Evolutionary conservation across 1,140 invertebrate genomes (phyloP), one percentile per base, ranked within the genome.

Genomic region (Aphis craccivora): DNA sequence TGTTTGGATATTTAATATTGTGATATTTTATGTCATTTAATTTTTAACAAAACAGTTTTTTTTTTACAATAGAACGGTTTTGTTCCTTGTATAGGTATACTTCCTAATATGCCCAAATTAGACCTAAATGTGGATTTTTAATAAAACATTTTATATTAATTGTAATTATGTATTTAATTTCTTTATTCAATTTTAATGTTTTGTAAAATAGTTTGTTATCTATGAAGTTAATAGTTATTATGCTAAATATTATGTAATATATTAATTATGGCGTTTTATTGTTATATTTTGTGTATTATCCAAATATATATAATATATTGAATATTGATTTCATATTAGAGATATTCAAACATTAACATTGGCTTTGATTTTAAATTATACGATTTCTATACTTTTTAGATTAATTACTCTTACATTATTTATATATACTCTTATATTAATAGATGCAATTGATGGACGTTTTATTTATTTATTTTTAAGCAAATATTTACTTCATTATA

Each of bases 91-190:
- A 87, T 89, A 89, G 1, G 1, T 53, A 88, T 53, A 51, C 20
- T 89, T 89, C 35, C 23, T 53, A 89, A 55, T 55, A 55, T 1
- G 6, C 22, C 51, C 23, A 53, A 89, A 55, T 89, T 35, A 55
- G 6, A 35, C 35, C 51, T 89, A 6, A 89, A 89, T 89, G 88
- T 89, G 35, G 51, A 55, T 55, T 55, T 55, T 55, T 40, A 37
- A 89, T 1, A 53, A 53, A 37, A 55, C 20, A 37, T 53, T 89
- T 51, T 53, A 53, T 53, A 22, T 89, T 22, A 23, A 23, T 55
- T 89, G 48, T 89, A 89, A 51, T 89, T 89, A 37, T 35, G n/a
- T 89, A 89, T 89, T 55, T 40, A 55, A 89, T 89, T 89, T 89
- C 51, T 37, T 89, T 88, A 53, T 88, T 88, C n/a, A 37, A 37